Evolutionary conservation across 2,113 vertebrate genomes (phyloP).

Genomic region (Fregata magnificens): DNA sequence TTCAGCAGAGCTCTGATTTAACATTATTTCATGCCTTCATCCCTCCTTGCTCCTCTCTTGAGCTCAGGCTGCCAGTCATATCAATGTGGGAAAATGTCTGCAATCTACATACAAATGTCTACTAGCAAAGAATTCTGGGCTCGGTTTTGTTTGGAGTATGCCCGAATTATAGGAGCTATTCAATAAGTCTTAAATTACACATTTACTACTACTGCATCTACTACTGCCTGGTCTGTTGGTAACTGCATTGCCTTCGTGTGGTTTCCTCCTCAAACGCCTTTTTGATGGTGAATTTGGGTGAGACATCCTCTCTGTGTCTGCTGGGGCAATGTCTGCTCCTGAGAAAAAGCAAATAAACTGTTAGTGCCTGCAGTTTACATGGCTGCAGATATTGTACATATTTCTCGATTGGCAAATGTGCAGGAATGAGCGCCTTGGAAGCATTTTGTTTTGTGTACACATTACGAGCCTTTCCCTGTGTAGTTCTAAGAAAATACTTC

Average conservation of each 20-base stretch:
- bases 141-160: background rate
- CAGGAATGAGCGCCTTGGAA: background rate
- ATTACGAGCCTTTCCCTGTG: background rate
- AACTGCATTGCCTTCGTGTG: background rate
- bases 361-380: background rate
- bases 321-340: accelerated
- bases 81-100: background rate
- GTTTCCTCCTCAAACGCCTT: background rate
- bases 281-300: background rate
- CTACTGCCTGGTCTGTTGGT: background rate
- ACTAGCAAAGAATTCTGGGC: background rate
- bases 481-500: background rate
- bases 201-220: background rate
- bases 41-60: background rate
- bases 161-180: background rate
- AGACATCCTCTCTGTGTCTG: background rate
- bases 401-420: background rate
- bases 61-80: background rate
- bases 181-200: background rate
- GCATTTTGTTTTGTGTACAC: background rate
- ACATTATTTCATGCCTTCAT: background rate
- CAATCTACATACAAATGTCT: background rate
- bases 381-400: background rate
- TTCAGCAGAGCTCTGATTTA: background rate
- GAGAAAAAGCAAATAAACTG: background rate